Conservation (phyloP, 2,888 invertebrate genomes). For the Cactoblastis cactorum region DNA sequence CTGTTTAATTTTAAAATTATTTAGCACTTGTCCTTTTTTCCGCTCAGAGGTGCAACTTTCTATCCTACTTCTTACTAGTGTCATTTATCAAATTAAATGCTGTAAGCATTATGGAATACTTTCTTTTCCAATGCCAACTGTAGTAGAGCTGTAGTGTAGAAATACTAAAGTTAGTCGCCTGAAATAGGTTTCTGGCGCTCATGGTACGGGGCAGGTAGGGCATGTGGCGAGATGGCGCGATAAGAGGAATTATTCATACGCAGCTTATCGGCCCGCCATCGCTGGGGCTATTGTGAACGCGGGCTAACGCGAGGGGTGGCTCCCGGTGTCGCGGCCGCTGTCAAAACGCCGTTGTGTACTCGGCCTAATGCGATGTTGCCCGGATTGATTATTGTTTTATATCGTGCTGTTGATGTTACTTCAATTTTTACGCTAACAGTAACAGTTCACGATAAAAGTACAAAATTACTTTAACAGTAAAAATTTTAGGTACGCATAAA, state of each 20-base stretch:
- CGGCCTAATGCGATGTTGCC: slow-evolving; percentile 60
- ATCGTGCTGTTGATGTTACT: slow-evolving; percentile 43
- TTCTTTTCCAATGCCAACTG: too few relatives aligned
- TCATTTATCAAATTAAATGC: too few relatives aligned
- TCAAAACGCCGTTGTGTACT: slow-evolving; percentile 69
- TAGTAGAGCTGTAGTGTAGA: too few relatives aligned
- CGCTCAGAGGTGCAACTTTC: too few relatives aligned
- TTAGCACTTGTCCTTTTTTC: too few relatives aligned
- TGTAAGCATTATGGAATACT: too few relatives aligned
- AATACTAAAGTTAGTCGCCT: slow-evolving; percentile 38
- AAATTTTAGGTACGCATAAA: too few relatives aligned
- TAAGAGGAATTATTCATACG: slow-evolving; percentile 78
- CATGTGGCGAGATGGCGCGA: slow-evolving; percentile 78
- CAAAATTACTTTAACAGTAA: too few relatives aligned
- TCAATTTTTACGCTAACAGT: slow-evolving; percentile 31
- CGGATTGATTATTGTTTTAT: slow-evolving; percentile 71
- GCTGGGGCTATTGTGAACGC: slow-evolving; percentile 70
- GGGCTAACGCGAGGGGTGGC: slow-evolving; percentile 72
- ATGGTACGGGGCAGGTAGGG: slow-evolving; percentile 75
- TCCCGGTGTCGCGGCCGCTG: slow-evolving; percentile 68
- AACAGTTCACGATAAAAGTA: too few relatives aligned
- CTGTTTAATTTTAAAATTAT: too few relatives aligned
- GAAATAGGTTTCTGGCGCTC: slow-evolving; percentile 42
- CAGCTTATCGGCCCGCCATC: slow-evolving; percentile 75
- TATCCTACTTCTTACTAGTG: too few relatives aligned